Evolutionary conservation across 1,140 invertebrate species (phyloP).

Genomic region (Matsumurasca onukii): DNA sequence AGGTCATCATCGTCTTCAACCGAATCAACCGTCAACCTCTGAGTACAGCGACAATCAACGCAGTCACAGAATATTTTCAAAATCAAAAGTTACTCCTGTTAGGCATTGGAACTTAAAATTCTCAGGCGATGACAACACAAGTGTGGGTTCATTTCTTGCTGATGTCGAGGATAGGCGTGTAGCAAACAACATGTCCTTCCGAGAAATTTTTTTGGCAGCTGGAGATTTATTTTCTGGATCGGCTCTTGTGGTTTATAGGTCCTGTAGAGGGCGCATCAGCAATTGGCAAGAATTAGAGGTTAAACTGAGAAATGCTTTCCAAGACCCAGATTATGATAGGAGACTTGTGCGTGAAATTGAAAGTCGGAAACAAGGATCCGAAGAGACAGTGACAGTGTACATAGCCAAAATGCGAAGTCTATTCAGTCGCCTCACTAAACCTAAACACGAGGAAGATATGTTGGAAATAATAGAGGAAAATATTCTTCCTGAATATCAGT

Average conservation of each 20-base stretch:
- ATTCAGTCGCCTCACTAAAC: not conserved
- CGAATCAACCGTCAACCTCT: not conserved
- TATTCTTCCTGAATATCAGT: not conserved
- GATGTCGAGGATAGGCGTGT: not conserved
- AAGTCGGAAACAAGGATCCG: not conserved
- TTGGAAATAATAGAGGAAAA: slow-evolving; percentile 2
- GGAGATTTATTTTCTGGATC: not conserved
- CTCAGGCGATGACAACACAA: slow-evolving; percentile 1
- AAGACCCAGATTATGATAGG: not conserved
- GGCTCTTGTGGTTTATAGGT: not conserved
- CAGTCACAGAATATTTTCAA: not conserved
- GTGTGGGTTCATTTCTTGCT: not conserved
- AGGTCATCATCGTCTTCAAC: not conserved
- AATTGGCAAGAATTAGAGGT: slow-evolving; percentile 1
- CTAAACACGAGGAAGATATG: not conserved
- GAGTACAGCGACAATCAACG: not conserved
- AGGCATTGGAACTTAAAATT: slow-evolving; percentile 6
- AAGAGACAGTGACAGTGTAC: not conserved
- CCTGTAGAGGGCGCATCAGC: not conserved
- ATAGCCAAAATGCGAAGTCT: slow-evolving; percentile 1
- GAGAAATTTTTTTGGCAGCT: not conserved
- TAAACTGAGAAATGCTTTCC: not conserved
- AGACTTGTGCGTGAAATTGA: not conserved
- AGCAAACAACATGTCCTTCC: not conserved
- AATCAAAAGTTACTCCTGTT: not conserved